phyloP scores from a whole-genome alignment of 2,797 vertebrate genomes.

The Esox lucius region DNA sequence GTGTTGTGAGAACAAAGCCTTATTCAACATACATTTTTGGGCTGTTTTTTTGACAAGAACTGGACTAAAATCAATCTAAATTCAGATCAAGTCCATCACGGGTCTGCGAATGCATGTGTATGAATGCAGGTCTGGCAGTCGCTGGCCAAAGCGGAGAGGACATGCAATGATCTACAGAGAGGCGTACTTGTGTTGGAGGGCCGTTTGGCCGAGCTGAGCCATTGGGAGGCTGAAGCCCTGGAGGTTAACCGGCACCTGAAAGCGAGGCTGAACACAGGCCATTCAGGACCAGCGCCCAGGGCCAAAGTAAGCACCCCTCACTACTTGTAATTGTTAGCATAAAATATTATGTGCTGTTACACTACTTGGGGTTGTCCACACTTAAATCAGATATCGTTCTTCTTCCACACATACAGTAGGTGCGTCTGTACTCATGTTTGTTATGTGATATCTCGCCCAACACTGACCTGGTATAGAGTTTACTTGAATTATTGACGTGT shows the following conservation, averaged over 20 bases:
- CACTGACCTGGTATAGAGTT: too few relatives aligned
- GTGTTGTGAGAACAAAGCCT: too few relatives aligned
- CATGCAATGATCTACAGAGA: constrained; percentile 74
- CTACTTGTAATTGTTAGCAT: background rate
- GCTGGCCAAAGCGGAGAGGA: constrained; percentile 69
- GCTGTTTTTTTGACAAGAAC: background rate
- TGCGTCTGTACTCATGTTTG: too few relatives aligned
- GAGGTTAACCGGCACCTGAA: constrained; percentile 68
- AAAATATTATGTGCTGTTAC: background rate
- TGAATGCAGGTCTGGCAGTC: constrained; percentile 69
- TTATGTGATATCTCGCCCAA: too few relatives aligned
- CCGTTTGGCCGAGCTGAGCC: constrained; percentile 75
- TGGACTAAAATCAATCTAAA: background rate
- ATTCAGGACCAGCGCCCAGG: constrained; percentile 61
- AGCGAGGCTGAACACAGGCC: constrained; percentile 44
- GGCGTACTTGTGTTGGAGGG: constrained; percentile 70
- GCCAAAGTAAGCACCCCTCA: constrained; percentile 57
- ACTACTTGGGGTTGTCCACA: background rate
- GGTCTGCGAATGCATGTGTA: background rate
- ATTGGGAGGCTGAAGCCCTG: constrained; percentile 75
- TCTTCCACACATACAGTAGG: too few relatives aligned
- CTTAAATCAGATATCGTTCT: too few relatives aligned
- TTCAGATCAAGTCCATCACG: background rate
- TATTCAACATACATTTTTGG: background rate
- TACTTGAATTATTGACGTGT: too few relatives aligned